Conservation (phyloP, 2,888 invertebrate genomes). For the Brenthis daphne region DNA sequence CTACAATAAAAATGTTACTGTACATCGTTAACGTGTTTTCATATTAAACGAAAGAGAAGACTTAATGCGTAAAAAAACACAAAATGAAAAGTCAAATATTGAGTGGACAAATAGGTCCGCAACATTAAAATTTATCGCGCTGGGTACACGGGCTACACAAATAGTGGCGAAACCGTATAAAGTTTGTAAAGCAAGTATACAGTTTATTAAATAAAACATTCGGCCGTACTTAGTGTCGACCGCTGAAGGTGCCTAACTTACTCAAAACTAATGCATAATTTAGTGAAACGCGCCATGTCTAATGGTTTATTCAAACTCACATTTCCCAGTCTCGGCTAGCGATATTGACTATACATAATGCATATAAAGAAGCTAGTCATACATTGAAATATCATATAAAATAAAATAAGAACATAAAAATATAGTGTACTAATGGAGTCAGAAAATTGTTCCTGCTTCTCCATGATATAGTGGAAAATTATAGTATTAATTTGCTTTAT, state of each 20-base stretch:
- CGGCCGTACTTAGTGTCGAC: constrained; percentile 62
- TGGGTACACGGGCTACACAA: constrained; percentile 50
- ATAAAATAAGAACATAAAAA: constrained; percentile 19
- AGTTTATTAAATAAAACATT: constrained; percentile 76
- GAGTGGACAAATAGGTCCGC: constrained; percentile 46
- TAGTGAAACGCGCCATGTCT: constrained; percentile 69
- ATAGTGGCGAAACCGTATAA: constrained; percentile 56
- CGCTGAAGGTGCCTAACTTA: constrained; percentile 73
- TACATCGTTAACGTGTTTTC: background rate
- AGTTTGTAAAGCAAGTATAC: constrained; percentile 56
- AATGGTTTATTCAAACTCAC: constrained; percentile 76
- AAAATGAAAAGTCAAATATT: constrained; percentile 58
- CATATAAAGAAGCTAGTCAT: constrained; percentile 52
- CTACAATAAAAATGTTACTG: background rate
- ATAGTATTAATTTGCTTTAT: no score
- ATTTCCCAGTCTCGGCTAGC: constrained; percentile 69
- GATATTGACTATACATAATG: constrained; percentile 72
- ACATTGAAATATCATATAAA: constrained; percentile 35
- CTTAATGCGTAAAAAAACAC: constrained; percentile 43
- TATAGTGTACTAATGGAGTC: background rate
- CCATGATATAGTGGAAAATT: no score
- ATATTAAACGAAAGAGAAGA: constrained; percentile 43
- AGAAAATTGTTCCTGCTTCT: background rate
- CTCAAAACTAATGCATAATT: constrained; percentile 80
- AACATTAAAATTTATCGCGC: constrained; percentile 66